Conservation (phyloP, 2,888 invertebrate genomes). For the Rotaria magnacalcarata region DNA sequence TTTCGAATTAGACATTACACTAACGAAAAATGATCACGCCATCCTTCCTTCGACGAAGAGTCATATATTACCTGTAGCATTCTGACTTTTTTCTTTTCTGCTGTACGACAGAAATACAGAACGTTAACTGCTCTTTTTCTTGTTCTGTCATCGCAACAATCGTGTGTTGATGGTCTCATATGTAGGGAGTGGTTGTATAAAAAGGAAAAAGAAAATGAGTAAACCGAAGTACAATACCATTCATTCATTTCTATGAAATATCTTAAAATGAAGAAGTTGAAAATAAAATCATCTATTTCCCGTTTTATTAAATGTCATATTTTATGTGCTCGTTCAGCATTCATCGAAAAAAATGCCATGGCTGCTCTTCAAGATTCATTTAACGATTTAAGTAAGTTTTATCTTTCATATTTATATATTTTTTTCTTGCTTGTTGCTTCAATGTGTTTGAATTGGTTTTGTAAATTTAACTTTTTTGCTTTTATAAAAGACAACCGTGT, state of each 20-base stretch:
- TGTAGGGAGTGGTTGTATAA: background rate
- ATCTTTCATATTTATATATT: background rate
- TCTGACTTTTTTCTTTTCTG: background rate
- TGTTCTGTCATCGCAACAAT: background rate
- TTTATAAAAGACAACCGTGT: no score
- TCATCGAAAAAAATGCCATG: conserved; percentile 46
- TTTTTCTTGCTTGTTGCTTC: background rate
- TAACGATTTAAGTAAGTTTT: conserved; percentile 41
- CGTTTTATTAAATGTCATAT: conserved; percentile 22
- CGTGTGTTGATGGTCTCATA: conserved; percentile 9
- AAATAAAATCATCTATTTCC: background rate
- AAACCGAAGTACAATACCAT: background rate
- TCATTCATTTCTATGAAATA: background rate
- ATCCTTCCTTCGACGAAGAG: background rate
- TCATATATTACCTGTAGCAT: background rate
- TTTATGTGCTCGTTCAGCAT: conserved; percentile 38
- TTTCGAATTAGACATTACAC: background rate
- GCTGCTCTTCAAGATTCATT: conserved; percentile 45
- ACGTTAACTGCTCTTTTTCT: background rate
- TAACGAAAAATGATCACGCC: background rate
- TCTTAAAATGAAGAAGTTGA: background rate
- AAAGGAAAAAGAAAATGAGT: background rate
- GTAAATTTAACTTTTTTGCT: no score
- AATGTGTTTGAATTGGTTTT: background rate
- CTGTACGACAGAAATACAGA: background rate